phyloP scores from a whole-genome alignment of 2,888 invertebrate species.

The Arctia plantaginis region DNA sequence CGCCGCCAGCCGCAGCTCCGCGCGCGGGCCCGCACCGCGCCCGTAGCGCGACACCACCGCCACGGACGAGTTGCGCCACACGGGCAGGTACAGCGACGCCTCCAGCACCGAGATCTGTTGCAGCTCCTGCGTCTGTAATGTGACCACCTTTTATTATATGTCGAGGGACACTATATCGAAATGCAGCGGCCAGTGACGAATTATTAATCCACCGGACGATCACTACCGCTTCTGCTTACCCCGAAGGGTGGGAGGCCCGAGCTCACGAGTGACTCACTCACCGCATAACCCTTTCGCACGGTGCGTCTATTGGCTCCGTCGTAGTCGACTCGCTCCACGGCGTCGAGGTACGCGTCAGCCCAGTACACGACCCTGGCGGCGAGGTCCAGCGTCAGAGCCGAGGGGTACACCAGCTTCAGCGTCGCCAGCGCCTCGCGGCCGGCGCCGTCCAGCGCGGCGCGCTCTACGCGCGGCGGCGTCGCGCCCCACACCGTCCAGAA shows the following conservation, averaged over 20 bases:
- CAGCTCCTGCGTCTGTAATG: constrained; percentile 87
- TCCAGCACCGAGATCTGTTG: constrained; percentile 91
- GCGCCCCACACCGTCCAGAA: constrained; percentile 93
- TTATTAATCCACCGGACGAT: not conserved
- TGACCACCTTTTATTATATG: not conserved
- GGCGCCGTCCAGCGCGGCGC: constrained; percentile 89
- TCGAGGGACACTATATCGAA: not conserved
- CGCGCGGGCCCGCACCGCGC: constrained; percentile 55
- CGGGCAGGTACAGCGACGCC: constrained; percentile 90
- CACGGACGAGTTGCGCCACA: constrained; percentile 89
- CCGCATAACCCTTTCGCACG: constrained; percentile 84
- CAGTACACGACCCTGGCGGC: constrained; percentile 91
- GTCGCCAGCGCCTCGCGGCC: constrained; percentile 87
- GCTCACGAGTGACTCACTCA: constrained; percentile 51
- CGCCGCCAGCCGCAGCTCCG: constrained; percentile 44
- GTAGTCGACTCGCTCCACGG: constrained; percentile 92
- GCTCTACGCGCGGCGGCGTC: constrained; percentile 87
- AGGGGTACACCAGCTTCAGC: constrained; percentile 92
- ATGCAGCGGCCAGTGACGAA: not conserved
- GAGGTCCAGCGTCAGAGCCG: constrained; percentile 90
- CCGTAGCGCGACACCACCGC: constrained; percentile 76
- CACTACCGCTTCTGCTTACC: not conserved
- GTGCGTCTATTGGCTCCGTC: constrained; percentile 89
- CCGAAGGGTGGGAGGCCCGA: not conserved
- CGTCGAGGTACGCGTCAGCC: constrained; percentile 93